Evolutionary conservation across 1,140 invertebrate genomes (phyloP).

Genomic region (Leptopilina boulardi): DNA sequence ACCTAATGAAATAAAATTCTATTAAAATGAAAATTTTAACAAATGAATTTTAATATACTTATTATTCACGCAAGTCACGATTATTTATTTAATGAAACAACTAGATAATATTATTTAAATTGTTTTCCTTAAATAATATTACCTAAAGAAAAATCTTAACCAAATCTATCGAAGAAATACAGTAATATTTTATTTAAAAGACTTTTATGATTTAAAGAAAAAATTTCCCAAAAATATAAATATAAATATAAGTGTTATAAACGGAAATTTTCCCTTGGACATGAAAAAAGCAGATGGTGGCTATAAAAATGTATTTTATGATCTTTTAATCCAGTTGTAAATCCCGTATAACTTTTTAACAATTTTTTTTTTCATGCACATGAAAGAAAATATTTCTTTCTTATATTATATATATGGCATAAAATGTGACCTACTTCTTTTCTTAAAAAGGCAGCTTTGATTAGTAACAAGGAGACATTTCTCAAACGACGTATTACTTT

Average conservation of each 20-base stretch:
- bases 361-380: neutral
- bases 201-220: neutral
- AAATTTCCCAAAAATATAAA: neutral
- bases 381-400: conserved; percentile 24
- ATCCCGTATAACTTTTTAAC: neutral
- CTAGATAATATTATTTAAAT: too few species aligned
- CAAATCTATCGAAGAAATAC: too few species aligned
- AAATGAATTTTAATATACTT: too few species aligned
- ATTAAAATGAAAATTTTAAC: too few species aligned
- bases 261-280: neutral
- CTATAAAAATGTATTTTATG: neutral
- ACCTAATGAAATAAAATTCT: too few species aligned
- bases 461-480: neutral
- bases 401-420: neutral
- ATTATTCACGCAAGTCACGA: too few species aligned
- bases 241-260: neutral
- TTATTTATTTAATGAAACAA: too few species aligned
- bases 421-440: conserved; percentile 24
- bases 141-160: too few species aligned
- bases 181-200: too few species aligned
- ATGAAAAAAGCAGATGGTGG: neutral
- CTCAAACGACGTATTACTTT: neutral
- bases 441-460: conserved; percentile 26
- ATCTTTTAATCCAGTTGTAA: neutral
- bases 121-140: too few species aligned